Conservation (phyloP, 2,888 invertebrate species). For the Thera obeliscata region DNA sequence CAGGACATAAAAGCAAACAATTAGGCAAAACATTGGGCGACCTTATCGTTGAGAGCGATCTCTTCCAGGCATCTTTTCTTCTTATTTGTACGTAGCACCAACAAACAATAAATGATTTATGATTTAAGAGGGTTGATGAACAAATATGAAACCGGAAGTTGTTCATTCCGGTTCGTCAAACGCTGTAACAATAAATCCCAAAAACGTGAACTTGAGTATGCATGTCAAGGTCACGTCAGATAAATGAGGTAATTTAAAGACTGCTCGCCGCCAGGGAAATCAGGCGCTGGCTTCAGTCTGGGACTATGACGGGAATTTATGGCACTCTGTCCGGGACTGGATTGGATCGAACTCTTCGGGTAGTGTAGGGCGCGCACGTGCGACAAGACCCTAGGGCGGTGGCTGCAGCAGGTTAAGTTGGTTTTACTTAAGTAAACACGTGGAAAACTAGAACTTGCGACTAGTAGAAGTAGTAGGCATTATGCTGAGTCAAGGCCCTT, state of each 20-base stretch:
- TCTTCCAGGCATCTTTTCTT: too few species aligned
- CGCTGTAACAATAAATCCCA: slow-evolving; percentile 17
- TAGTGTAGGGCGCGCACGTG: slow-evolving; percentile 31
- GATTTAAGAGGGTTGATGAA: too few species aligned
- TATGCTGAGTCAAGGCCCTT: too few species aligned
- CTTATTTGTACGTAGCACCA: too few species aligned
- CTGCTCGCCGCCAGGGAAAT: slow-evolving; percentile 67
- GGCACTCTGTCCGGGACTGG: slow-evolving; percentile 55
- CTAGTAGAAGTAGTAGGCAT: too few species aligned
- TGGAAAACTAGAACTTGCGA: too few species aligned
- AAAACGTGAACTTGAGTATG: slow-evolving; percentile 46
- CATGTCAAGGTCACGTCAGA: slow-evolving; percentile 48
- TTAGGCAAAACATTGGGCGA: too few species aligned
- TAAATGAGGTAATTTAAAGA: slow-evolving; percentile 60
- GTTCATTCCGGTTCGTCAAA: not conserved
- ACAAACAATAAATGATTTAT: too few species aligned
- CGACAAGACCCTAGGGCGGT: slow-evolving; percentile 12
- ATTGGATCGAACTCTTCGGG: slow-evolving; percentile 42
- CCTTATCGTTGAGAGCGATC: too few species aligned
- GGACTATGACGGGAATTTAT: slow-evolving; percentile 69
- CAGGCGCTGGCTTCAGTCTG: slow-evolving; percentile 53
- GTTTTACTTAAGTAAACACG: too few species aligned
- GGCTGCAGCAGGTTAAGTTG: slow-evolving; percentile 11
- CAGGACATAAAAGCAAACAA: too few species aligned
- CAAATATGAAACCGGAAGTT: not conserved